A percentile compares a stretch with the other conserved stretches of the same genome.
phyloP scores from a whole-genome alignment of 2,888 invertebrate species.

The Lucinisca nassula region DNA sequence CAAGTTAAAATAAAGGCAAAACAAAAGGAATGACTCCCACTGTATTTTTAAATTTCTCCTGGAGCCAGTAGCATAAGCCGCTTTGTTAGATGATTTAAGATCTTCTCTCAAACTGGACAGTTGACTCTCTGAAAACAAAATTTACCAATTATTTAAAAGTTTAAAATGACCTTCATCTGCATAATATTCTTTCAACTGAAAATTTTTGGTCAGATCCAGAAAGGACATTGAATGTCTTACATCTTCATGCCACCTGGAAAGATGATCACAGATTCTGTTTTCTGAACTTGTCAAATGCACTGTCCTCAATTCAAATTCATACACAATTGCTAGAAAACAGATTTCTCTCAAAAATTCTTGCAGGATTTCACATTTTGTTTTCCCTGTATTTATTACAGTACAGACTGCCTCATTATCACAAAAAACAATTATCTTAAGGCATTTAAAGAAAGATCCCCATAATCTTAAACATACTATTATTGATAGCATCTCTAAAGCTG shows the following conservation, averaged over 20 bases:
- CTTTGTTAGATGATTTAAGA: neutral
- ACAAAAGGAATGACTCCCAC: neutral
- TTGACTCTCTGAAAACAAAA: neutral
- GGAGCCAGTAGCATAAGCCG: neutral
- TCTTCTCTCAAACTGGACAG: neutral
- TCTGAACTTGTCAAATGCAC: slow-evolving; percentile 12
- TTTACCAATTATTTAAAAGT: neutral
- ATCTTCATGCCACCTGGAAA: slow-evolving; percentile 46
- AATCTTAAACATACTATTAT: slow-evolving; percentile 29
- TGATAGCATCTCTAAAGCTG: slow-evolving; percentile 35
- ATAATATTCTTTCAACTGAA: neutral
- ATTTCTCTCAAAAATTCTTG: slow-evolving; percentile 50
- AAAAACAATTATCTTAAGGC: slow-evolving; percentile 17
- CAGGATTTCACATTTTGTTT: slow-evolving; percentile 29
- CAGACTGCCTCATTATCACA: slow-evolving; percentile 33
- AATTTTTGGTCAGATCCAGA: neutral
- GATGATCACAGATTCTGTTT: slow-evolving; percentile 35
- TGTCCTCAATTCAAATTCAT: slow-evolving; percentile 40
- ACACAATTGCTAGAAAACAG: slow-evolving; percentile 27
- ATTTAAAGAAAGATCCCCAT: slow-evolving; percentile 17
- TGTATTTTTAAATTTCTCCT: neutral
- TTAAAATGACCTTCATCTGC: neutral
- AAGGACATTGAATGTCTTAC: neutral
- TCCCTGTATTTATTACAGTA: slow-evolving; percentile 25
- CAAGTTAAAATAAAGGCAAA: no score